These are phyloP conservation scores for Anthoptus insignis DNA, from an alignment of 2,888 invertebrate species.

Conservation along the genomic window DNA sequence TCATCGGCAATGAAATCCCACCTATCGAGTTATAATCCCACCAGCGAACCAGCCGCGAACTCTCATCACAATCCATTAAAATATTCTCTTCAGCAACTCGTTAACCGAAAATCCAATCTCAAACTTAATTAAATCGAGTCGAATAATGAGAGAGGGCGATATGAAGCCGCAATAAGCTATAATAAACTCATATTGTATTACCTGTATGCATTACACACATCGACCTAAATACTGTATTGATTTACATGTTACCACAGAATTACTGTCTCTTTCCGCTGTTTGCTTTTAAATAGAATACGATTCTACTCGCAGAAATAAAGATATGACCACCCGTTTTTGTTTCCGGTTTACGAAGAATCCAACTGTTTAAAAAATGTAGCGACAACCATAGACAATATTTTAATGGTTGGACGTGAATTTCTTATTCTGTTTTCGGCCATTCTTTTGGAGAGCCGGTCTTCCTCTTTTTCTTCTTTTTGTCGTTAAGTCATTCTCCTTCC, in stretches of 20 bases:
- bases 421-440: too few species aligned
- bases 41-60: neutral
- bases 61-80: neutral
- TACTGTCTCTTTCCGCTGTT: neutral
- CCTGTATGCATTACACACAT: neutral
- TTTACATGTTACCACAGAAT: neutral
- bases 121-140: constrained; percentile 2
- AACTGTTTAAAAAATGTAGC: too few species aligned
- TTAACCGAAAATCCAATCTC: constrained; percentile 5
- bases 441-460: too few species aligned
- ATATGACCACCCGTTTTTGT: too few species aligned
- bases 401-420: too few species aligned
- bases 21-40: constrained; percentile 1
- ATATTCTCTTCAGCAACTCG: constrained; percentile 6
- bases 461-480: too few species aligned
- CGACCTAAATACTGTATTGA: neutral
- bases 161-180: constrained; percentile 1
- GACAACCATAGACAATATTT: too few species aligned
- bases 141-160: neutral
- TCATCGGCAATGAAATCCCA: neutral
- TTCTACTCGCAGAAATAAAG: too few species aligned
- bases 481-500: too few species aligned
- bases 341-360: too few species aligned
- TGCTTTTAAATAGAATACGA: too few species aligned
- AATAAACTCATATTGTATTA: neutral